These are phyloP conservation scores for Ormyrus labotus DNA, from an alignment of 2,888 invertebrate species.

Conservation along the genomic window DNA sequence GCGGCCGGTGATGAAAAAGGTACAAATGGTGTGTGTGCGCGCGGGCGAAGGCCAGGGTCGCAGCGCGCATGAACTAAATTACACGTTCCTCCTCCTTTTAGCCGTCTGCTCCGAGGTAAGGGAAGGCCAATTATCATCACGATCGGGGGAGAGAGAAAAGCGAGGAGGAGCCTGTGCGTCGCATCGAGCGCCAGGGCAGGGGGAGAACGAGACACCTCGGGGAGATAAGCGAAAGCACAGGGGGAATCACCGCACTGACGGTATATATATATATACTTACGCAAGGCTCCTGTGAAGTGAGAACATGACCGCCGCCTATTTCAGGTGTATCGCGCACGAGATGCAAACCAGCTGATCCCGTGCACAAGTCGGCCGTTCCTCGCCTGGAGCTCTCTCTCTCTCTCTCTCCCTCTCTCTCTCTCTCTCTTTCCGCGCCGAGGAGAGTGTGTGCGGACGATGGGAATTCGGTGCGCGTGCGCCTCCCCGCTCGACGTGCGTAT, in stretches of 20 bases:
- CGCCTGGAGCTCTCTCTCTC: neutral
- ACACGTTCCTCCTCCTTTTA: conserved; percentile 35
- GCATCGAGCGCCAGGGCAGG: neutral
- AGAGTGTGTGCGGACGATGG: neutral
- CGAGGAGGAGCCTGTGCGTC: no score
- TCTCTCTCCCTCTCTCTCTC: conserved; percentile 6
- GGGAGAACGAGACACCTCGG: neutral
- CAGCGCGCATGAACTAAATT: conserved; percentile 11
- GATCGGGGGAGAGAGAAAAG: no score
- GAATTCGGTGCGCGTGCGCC: neutral
- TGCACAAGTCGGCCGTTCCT: neutral
- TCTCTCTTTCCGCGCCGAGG: no score
- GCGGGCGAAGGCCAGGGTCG: conserved; percentile 31
- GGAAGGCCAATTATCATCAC: no score
- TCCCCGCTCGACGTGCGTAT: no score
- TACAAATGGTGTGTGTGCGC: no score
- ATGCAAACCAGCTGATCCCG: conserved; percentile 49
- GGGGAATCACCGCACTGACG: neutral
- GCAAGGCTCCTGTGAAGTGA: conserved; percentile 51
- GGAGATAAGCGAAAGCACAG: neutral
- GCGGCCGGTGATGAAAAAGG: neutral
- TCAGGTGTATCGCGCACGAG: neutral
- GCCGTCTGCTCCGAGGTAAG: neutral
- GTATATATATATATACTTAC: conserved; percentile 31
- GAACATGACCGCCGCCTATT: conserved; percentile 39